phyloP scores from a whole-genome alignment of 1,140 invertebrate genomes.

The Lepidurus arcticus region DNA sequence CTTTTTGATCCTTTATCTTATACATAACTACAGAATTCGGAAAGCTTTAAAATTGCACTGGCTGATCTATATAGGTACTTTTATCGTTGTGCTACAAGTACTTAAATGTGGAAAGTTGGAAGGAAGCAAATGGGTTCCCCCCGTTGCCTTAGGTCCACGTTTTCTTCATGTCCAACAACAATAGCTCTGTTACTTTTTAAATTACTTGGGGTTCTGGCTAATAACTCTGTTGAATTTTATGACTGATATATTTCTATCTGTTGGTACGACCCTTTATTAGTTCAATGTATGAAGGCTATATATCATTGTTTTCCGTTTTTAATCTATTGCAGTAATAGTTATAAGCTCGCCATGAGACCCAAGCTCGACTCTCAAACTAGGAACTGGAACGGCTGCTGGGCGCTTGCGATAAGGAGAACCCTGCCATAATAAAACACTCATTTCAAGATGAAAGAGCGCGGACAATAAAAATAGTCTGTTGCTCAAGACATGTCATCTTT shows the following conservation, averaged over 20 bases:
- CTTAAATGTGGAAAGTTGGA: no score
- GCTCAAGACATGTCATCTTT: neutral
- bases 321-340: neutral
- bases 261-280: neutral
- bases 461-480: neutral
- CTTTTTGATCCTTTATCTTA: no score
- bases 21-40: no score
- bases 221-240: neutral
- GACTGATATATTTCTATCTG: slow-evolving; percentile 2
- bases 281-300: neutral
- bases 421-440: neutral
- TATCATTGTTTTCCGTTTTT: neutral
- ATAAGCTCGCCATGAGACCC: neutral
- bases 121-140: no score
- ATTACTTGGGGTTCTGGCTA: neutral
- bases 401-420: neutral
- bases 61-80: no score
- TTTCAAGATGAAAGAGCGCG: neutral
- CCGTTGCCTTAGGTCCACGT: no score
- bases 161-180: neutral
- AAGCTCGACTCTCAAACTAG: neutral
- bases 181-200: neutral
- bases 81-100: no score
- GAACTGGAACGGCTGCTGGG: neutral
- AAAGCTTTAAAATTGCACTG: no score